These are phyloP conservation scores for Mylabris phalerata DNA, from an alignment of 1,140 invertebrate genomes.

Conservation along the genomic window DNA sequence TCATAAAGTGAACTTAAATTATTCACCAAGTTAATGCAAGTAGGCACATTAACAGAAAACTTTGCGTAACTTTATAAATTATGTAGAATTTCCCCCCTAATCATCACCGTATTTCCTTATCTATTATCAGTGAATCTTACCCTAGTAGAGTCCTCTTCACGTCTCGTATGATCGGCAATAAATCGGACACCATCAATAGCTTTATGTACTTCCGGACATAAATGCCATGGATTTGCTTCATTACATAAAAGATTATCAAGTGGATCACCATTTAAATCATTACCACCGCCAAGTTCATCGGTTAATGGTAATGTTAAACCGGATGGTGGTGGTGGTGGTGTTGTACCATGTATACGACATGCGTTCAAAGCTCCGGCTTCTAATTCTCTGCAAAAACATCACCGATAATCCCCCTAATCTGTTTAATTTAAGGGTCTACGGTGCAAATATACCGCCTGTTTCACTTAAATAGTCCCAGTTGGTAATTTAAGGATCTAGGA, in stretches of 20 bases:
- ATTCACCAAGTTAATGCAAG: too few species aligned
- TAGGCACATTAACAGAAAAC: too few species aligned
- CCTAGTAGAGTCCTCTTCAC: conserved; percentile 85
- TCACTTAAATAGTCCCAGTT: not conserved
- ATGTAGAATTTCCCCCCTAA: too few species aligned
- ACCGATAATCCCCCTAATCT: too few species aligned
- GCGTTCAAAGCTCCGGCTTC: conserved; percentile 50
- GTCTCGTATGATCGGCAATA: conserved; percentile 87
- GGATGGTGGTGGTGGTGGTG: conserved; percentile 48
- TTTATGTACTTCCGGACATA: conserved; percentile 86
- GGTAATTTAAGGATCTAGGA: too few species aligned
- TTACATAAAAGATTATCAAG: conserved; percentile 28
- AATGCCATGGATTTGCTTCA: conserved; percentile 61
- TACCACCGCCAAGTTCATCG: conserved; percentile 20
- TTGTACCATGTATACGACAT: conserved; percentile 58
- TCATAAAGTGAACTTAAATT: too few species aligned
- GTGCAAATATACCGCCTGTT: too few species aligned
- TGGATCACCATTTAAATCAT: conserved; percentile 23
- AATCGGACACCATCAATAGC: conserved; percentile 87
- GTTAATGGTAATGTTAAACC: conserved; percentile 27
- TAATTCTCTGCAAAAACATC: conserved; percentile 44
- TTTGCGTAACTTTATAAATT: too few species aligned
- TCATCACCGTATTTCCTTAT: too few species aligned
- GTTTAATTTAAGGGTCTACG: too few species aligned
- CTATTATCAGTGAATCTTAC: conserved; percentile 46